These are phyloP conservation scores for Stomatorhinus ivindoensis DNA, from an alignment of 2,113 vertebrate genomes.

Conservation along the genomic window DNA sequence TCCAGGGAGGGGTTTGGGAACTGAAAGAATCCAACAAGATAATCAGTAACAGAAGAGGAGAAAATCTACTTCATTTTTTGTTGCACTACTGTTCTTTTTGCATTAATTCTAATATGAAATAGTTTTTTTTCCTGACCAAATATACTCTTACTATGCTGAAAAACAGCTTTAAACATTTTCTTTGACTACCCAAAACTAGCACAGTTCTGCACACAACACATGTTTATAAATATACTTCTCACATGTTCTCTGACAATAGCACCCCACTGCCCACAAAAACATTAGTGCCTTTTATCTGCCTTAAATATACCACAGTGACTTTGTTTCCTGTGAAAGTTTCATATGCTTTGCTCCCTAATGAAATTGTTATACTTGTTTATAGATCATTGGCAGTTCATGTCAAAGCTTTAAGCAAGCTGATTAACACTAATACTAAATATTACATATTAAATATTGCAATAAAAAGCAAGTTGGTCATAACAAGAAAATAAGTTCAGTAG, in stretches of 20 bases:
- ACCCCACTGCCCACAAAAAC: background rate
- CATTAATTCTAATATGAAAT: too few species aligned
- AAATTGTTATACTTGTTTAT: background rate
- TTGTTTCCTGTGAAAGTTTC: background rate
- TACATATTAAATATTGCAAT: background rate
- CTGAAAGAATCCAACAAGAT: background rate
- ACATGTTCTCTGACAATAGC: background rate
- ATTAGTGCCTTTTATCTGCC: background rate
- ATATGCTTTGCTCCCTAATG: background rate
- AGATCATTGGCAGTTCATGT: background rate
- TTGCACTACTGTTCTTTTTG: too few species aligned
- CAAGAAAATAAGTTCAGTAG: background rate
- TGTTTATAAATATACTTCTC: background rate
- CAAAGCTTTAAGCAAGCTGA: background rate
- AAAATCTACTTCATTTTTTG: background rate
- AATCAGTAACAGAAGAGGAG: background rate
- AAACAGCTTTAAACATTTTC: background rate
- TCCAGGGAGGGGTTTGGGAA: background rate
- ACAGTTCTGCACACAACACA: background rate
- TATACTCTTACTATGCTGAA: background rate
- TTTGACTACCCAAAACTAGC: background rate
- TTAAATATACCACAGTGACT: background rate
- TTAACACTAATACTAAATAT: background rate
- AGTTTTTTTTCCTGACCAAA: background rate
- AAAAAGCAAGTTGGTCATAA: background rate